Evolutionary conservation across 2,888 invertebrate species (phyloP).

Genomic region (Drosophila nr. medialis): DNA sequence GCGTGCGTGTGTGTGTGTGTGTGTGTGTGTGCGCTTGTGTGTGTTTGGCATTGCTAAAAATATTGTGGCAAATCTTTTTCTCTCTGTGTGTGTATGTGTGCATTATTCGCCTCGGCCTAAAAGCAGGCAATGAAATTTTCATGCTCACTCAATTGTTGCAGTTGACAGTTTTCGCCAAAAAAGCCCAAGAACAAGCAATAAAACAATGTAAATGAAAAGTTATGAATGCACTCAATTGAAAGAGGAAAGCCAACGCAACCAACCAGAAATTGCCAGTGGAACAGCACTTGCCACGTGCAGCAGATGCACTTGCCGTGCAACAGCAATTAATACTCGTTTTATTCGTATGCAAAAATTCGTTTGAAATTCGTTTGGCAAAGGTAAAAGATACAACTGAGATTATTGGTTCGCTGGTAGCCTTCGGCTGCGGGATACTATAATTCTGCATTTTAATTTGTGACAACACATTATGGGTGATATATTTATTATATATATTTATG

Average conservation of each 20-base stretch:
- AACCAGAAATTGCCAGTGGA: conserved; percentile 8
- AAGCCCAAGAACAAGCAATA: conserved; percentile 25
- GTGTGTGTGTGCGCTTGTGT: neutral
- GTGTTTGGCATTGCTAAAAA: conserved; percentile 44
- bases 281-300: conserved; percentile 1
- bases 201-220: conserved; percentile 51
- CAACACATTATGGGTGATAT: neutral
- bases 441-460: neutral
- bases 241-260: neutral
- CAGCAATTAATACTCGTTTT: neutral
- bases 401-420: neutral
- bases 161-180: conserved; percentile 45
- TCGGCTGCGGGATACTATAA: neutral
- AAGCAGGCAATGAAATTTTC: conserved; percentile 66
- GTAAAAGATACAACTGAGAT: neutral
- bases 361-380: neutral
- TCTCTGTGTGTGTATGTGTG: conserved; percentile 20
- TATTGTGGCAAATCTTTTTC: conserved; percentile 37
- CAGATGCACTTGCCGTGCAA: conserved; percentile 5
- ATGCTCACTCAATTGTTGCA: conserved; percentile 58
- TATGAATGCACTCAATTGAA: conserved; percentile 46
- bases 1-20: neutral
- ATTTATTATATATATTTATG: neutral
- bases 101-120: conserved; percentile 56
- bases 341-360: neutral